Evolutionary conservation across 2,888 invertebrate genomes (phyloP).

Genomic region (Phortica magna): DNA sequence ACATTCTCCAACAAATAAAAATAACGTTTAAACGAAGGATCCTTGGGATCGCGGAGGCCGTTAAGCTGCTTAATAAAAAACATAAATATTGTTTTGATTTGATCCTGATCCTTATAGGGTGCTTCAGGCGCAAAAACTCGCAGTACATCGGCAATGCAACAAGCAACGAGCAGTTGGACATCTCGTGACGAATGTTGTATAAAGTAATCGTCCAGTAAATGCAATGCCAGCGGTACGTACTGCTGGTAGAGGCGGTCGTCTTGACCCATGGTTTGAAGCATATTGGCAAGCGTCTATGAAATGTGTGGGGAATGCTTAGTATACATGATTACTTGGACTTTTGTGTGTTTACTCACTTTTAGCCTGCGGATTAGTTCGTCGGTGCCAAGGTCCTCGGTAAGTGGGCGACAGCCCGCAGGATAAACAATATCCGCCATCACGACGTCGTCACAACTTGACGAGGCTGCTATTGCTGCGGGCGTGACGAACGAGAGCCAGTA

Average conservation of each 20-base stretch:
- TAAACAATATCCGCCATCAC: conserved; percentile 92
- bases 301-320: background rate
- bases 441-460: background rate
- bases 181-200: conserved; percentile 93
- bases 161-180: conserved; percentile 95
- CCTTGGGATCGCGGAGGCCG: conserved; percentile 96
- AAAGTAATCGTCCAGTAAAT: conserved; percentile 95
- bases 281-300: conserved; percentile 90
- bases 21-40: conserved; percentile 97
- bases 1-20: conserved; percentile 98
- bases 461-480: background rate
- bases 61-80: conserved; percentile 96
- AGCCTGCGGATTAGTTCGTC: conserved; percentile 96
- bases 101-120: conserved; percentile 96
- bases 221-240: conserved; percentile 93
- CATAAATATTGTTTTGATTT: conserved; percentile 93
- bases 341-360: conserved; percentile 82
- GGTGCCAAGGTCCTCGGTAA: conserved; percentile 95
- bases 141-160: conserved; percentile 98
- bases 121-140: conserved; percentile 98
- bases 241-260: conserved; percentile 96
- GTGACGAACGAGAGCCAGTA: background rate
- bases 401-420: conserved; percentile 96
- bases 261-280: conserved; percentile 97
- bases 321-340: conserved; percentile 8